Base-by-base conservation (phyloP, 2,113 vertebrate species). In the Oreochromis tanganicae region DNA sequence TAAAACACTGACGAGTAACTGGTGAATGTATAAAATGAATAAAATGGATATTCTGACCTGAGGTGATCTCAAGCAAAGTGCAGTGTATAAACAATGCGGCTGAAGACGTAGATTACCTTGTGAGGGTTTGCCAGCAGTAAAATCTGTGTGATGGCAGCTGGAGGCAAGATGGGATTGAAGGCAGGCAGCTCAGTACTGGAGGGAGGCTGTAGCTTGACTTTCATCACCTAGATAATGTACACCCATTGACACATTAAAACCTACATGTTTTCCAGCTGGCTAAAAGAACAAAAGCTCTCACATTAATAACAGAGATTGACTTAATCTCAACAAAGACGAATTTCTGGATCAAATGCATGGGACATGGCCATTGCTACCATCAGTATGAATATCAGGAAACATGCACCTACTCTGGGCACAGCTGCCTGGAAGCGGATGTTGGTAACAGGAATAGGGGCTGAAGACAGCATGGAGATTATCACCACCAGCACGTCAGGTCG, bases 401-500 rank as follows among this genome's bases (percentile, higher is more conserved):
- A 2, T 46, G 1, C n/a, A 63, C 88, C 11, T 66, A 94, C 95
- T 93, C 92, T 95, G 46, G 93, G 94, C 5, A 99, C 99, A 0
- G 99, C 99, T 2, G 99, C 97, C 96, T 99, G 99, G 95, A 99
- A 99, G 88, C 98, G 95, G 36, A 99, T 98, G 94, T 97, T 98
- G 87, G 96, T 97, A 92, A 98, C 97, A 6, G 98, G 97, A 84
- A 96, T 95, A 0, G 99, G 97, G 1, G 99, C 98, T 0, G 98
- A 99, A 85, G 98, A 99, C 34, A 99, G 95, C 99, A 99, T 99
- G 61, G 99, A 99, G 54, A 99, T 98, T 88, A 99, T 99, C 82
- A 99, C 98, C 87, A 99, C 99, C 32, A 99, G 95, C 83, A 99
- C 96, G 0, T 99, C 98, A 0, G 97, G 96, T 80, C 98, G 97